Base-by-base conservation (phyloP, 2,113 vertebrate genomes). In the Cyanocitta stelleri region DNA sequence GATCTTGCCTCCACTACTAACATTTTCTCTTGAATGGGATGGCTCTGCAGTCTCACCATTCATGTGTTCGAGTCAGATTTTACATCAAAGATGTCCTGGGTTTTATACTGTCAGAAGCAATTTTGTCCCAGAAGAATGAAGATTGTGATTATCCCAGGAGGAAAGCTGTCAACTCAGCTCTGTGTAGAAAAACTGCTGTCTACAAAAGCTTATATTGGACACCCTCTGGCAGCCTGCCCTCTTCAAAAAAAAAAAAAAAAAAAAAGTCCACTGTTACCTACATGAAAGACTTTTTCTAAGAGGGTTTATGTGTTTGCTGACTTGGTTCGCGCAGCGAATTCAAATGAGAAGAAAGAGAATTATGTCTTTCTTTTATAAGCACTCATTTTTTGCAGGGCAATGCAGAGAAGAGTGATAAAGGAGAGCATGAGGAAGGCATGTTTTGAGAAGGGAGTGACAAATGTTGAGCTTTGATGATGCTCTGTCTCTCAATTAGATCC, bases 71-170 rank as follows among this genome's bases (percentile, higher is more conserved):
- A 90, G 83, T 77, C 89, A 94, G 91, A 87, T 97, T 93, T 95
- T 92, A 96, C 94, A 97, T 97, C 97, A 97, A 96, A 97, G 96
- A 89, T 96, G 88, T 62, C 93, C 93, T 74, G 90, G 95, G 95
- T 96, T 97, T 97, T 96, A 89, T 93, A 96, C 67, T 97, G 96
- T 96, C 97, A 96, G 88, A 97, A 95, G 90, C 91, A 94, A 97
- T 97, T 95, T 92, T 96, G 96, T 96, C 95, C 90, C 77, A 87
- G 90, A 93, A 96, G 95, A 96, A 95, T 96, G 79, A 96, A 92
- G 96, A 90, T 85, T 85, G 93, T 83, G 90, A 95, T 96, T 96
- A 97, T 81, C 94, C 84, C 93, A 87, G 94, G 93, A 96, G 93
- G 87, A 97, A 96, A 96, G 85, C 91, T 94, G 95, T 96, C 96